Evolutionary conservation across 2,113 vertebrate species (phyloP).

Genomic region (Chamaetylas fuelleborni): DNA sequence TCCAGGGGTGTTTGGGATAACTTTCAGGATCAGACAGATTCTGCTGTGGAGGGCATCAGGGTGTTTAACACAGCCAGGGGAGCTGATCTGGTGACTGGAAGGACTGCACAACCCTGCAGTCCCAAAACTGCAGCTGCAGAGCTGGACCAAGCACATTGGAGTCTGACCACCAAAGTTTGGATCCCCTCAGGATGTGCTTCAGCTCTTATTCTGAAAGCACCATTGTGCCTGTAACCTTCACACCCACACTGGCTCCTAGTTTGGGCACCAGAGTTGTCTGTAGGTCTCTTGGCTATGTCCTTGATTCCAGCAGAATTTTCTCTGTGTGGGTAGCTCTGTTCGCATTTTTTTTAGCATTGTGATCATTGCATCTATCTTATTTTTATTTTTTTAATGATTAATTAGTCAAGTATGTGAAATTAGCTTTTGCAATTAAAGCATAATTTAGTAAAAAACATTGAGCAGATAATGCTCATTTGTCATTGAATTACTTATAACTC

Average conservation of each 20-base stretch:
- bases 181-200: not conserved
- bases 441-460: conserved; percentile 47
- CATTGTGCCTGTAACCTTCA: not conserved
- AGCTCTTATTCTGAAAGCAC: not conserved
- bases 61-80: not conserved
- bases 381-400: conserved; percentile 41
- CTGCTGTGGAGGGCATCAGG: not conserved
- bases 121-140: not conserved
- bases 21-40: not conserved
- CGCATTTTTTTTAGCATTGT: not conserved
- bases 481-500: conserved; percentile 14
- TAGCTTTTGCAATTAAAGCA: conserved; percentile 51
- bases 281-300: not conserved
- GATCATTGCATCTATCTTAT: not conserved
- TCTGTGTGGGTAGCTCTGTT: not conserved
- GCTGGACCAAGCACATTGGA: not conserved
- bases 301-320: not conserved
- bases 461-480: conserved; percentile 33
- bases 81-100: not conserved
- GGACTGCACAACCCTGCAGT: not conserved
- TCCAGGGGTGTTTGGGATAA: not conserved
- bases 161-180: not conserved
- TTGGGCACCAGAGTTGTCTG: not conserved
- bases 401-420: conserved; percentile 58
- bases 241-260: not conserved